phyloP scores from a whole-genome alignment of 1,140 invertebrate genomes.

The Drosophila tani region DNA sequence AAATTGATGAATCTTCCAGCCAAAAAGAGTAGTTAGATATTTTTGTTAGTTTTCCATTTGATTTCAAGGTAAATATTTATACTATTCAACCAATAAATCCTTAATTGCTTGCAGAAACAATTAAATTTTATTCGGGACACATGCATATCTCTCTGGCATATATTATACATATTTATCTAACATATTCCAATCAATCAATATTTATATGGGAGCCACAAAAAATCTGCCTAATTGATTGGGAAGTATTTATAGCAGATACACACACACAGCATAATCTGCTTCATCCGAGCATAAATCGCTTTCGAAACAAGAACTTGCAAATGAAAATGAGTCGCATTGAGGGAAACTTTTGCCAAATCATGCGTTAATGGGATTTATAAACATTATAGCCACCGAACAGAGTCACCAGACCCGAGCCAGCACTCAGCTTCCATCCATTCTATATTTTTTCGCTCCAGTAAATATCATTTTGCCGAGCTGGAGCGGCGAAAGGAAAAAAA shows the following conservation, averaged over 20 bases:
- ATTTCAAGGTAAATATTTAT: not conserved
- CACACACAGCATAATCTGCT: not conserved
- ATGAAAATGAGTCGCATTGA: conserved; percentile 26
- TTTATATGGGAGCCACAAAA: not conserved
- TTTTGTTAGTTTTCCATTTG: too few species aligned
- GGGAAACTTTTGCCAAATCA: conserved; percentile 45
- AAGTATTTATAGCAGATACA: conserved; percentile 17
- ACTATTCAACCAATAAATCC: not conserved
- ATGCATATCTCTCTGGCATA: not conserved
- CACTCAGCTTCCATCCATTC: conserved; percentile 14
- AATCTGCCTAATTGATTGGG: conserved; percentile 17
- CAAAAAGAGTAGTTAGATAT: not conserved
- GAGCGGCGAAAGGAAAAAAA: conserved; percentile 29
- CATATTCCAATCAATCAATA: conserved; percentile 1
- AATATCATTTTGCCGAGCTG: conserved; percentile 61
- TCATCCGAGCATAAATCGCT: conserved; percentile 24
- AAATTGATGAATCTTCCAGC: not conserved
- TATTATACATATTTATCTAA: not conserved
- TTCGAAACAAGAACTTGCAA: conserved; percentile 11
- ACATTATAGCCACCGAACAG: conserved; percentile 31
- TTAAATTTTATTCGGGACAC: not conserved
- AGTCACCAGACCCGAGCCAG: conserved; percentile 26
- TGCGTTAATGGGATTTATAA: conserved; percentile 51
- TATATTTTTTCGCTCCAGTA: conserved; percentile 46
- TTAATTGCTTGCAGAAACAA: not conserved